Conservation (phyloP, 2,888 invertebrate species). For the Maniola hyperantus region DNA sequence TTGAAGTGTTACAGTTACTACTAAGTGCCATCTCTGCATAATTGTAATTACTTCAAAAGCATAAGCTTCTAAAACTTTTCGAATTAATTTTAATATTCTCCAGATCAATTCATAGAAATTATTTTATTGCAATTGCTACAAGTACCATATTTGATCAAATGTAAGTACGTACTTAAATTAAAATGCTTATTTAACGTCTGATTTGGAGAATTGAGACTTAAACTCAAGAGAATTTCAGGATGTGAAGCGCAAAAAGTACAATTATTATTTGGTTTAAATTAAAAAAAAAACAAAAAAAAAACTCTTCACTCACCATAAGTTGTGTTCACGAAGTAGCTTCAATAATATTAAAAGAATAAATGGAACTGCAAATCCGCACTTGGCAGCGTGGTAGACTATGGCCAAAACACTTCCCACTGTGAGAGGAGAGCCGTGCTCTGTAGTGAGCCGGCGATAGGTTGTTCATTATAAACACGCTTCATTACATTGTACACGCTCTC, state of each 20-base stretch:
- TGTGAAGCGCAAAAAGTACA: too few species aligned
- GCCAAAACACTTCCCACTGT: too few species aligned
- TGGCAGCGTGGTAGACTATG: too few species aligned
- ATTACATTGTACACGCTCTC: conserved; percentile 7
- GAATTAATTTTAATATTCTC: conserved; percentile 2
- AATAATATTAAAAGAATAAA: background rate
- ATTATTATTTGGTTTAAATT: too few species aligned
- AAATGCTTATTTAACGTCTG: background rate
- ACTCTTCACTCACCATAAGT: background rate
- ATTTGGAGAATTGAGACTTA: background rate
- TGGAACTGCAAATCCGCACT: too few species aligned
- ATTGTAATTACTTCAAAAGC: background rate
- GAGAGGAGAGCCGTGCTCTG: background rate
- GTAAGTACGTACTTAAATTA: background rate
- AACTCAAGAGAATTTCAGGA: too few species aligned
- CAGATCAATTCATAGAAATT: background rate
- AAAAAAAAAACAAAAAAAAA: too few species aligned
- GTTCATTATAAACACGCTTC: too few species aligned
- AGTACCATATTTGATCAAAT: background rate
- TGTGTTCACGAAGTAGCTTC: background rate
- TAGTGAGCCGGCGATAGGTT: too few species aligned
- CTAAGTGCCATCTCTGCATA: background rate
- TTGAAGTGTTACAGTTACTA: background rate
- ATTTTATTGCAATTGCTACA: background rate
- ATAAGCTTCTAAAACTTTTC: background rate